Evolutionary conservation across 2,797 vertebrate species (phyloP), one percentile per base, ranked within the genome.

Genomic region (Lutjanus argentimaculatus): DNA sequence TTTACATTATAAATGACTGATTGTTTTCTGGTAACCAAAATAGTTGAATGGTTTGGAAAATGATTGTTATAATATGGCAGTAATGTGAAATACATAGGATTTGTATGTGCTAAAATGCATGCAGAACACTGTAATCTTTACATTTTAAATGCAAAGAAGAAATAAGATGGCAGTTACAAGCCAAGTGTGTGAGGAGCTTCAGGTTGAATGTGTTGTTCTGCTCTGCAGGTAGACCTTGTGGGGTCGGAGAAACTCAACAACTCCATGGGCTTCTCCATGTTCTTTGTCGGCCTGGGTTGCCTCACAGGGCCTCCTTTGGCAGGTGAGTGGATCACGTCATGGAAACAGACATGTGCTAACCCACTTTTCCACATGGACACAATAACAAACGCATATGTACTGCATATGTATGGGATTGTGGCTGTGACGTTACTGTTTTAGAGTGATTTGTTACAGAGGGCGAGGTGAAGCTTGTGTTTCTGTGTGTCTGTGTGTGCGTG

Each of bases 261-360:
- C 82, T 97, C 97, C 48, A 94, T 98, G 95, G 98, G 98, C 4
- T 96, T 98, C 89, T 96, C 97, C 53, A 91, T 96, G 94, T 98
- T 99, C 93, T 98, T 99, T 72, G 96, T 97, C 21, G 98, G 97
- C 48, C 87, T 97, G 30, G 97, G 96, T 63, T 95, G 97, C 84
- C 92, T 98, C 62, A 97, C 95, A 1, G 98, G 98, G 79, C 97
- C 98, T 89, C 97, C 97, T 46, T 75, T 97, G 69, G 98, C 98
- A 97, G 97, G 98, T 99, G 94, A 91, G 88, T 75, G 65, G 75
- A 68, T 84, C 51, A 68, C 11, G 45, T 86, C 82, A 77, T 78
- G 61, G 79, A 83, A 83, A 36, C 30, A 36, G 63, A 73, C 56
- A 75, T 61, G 55, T 78, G 66, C 49, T 80, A 49, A 83, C 72